Base-by-base conservation (phyloP, 2,113 vertebrate species). In the Lucifuga dentata region DNA sequence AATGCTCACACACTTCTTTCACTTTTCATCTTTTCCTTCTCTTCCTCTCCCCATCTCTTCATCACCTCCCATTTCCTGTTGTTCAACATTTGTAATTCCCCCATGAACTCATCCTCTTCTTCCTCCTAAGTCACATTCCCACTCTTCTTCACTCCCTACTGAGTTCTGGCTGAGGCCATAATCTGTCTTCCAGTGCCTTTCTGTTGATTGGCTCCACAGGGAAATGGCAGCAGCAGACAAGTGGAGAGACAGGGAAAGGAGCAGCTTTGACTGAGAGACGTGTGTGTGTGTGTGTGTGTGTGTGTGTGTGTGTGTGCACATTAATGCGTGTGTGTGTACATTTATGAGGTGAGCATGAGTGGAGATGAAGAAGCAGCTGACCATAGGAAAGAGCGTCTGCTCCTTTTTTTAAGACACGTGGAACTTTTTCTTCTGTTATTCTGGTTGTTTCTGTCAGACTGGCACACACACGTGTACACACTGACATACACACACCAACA, bases 171-270 rank as follows among this genome's bases (percentile, higher is more conserved):
- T 63, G 63, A 55, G 23, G 70, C 43, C 29, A 55, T 79, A 62
- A 80, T 81, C 63, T 60, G 32, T 84, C 66, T 68, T 84, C 61
- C 48, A 51, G 40, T 45, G 71, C 3, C 56, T 74, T 59, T 51
- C 40, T 9, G 3, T 53, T 87, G 81, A 86, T 83, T 86, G 81
- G 70, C 16, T 79, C 74, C 77, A 33, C 13, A 21, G 86, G 57
- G 86, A 90, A 38, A 55, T 11, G 40, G 46, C 56, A 68, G 61
- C 44, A 67, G 36, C 43, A 80, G 68, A 86, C 76, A 75, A 57
- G 57, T 78, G 49, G 56, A 65, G 57, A 26, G 52, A 69, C 67
- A 61, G 32, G 62, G 29, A 69, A 44, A 74, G 58, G 53, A 17
- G 59, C 10, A 57, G 38, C 23, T 56, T 60, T 35, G 68, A 59